Evolutionary conservation across 2,888 invertebrate genomes (phyloP), one percentile per base, ranked within the genome.

Genomic region (Amphipoea oculea): DNA sequence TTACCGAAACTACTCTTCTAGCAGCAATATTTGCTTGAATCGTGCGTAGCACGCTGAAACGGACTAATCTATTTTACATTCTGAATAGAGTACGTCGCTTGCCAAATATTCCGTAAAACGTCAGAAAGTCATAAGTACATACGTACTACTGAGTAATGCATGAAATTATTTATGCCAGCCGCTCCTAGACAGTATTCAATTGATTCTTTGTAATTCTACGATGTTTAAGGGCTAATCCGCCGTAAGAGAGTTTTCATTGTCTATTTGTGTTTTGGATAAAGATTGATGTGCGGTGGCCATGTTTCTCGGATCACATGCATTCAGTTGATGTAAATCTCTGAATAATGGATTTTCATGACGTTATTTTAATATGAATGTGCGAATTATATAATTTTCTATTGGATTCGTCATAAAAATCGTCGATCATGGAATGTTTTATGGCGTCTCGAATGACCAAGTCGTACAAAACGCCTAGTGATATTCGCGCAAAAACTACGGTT

Each of bases 21-120:
- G 91, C 89, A 91, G 88, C 87, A 91, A 90, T 88, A 91, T 88
- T 90, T 88, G 89, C 84, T 90, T 88, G 85, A 91, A 92, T 93
- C 92, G 92, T 92, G 91, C 92, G 88, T 91, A 94, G 93, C 94
- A 93, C 92, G 93, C 93, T 94, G 92, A 92, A 93, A 94, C 92
- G 93, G 92, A 93, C 92, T 93, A 92, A 93, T 94, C 91, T 93
- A 92, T 92, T 93, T 92, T 93, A 93, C 94, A 93, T 94, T 95
- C 93, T 94, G 94, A 93, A 93, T 94, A 94, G 93, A 95, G 95
- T 96, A 94, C 94, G 95, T 95, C 94, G 95, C 95, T 96, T 97
- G 96, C 96, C 96, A 97, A 97, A 96, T 96, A 96, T 95, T 96
- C 96, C 96, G 96, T 96, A 96, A 96, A 96, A 97, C 96, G 96